Evolutionary conservation across 1,140 invertebrate genomes (phyloP).

Genomic region (Rhizoglyphus robini): DNA sequence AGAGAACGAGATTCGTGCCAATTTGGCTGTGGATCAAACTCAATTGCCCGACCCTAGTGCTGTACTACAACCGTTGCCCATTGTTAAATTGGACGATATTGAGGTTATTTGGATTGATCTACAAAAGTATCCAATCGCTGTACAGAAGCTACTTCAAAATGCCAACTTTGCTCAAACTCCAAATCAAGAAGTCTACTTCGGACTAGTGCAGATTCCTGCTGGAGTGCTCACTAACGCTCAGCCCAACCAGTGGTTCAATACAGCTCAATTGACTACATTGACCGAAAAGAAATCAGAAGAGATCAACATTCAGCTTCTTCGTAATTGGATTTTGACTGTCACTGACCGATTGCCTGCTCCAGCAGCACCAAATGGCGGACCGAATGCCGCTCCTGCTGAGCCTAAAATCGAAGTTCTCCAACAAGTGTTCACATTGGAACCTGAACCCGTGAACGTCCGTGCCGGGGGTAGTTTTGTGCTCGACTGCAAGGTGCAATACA

Average conservation of each 20-base stretch:
- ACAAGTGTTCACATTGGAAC: slow-evolving; percentile 22
- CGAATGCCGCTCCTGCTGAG: neutral
- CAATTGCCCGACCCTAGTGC: neutral
- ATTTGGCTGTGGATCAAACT: too few species aligned
- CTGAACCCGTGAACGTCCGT: slow-evolving; percentile 12
- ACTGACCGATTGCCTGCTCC: neutral
- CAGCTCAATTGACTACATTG: too few species aligned
- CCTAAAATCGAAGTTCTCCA: neutral
- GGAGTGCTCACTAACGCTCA: slow-evolving; percentile 16
- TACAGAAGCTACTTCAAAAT: too few species aligned
- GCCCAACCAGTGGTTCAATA: slow-evolving; percentile 19
- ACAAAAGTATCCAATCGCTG: slow-evolving; percentile 24
- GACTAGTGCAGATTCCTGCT: neutral
- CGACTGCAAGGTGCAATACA: slow-evolving; percentile 23
- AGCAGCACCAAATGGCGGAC: neutral
- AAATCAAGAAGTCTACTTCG: neutral
- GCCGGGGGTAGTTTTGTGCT: slow-evolving; percentile 20
- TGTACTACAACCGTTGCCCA: neutral
- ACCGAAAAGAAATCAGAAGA: slow-evolving; percentile 10
- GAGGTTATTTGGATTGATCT: slow-evolving; percentile 26
- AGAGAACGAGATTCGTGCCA: neutral
- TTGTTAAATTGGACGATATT: slow-evolving; percentile 17
- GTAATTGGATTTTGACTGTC: slow-evolving; percentile 20
- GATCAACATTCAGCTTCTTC: slow-evolving; percentile 22
- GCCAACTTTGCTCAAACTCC: too few species aligned